phyloP scores from a whole-genome alignment of 2,797 vertebrate species.

The Scomberomorus guttatus region DNA sequence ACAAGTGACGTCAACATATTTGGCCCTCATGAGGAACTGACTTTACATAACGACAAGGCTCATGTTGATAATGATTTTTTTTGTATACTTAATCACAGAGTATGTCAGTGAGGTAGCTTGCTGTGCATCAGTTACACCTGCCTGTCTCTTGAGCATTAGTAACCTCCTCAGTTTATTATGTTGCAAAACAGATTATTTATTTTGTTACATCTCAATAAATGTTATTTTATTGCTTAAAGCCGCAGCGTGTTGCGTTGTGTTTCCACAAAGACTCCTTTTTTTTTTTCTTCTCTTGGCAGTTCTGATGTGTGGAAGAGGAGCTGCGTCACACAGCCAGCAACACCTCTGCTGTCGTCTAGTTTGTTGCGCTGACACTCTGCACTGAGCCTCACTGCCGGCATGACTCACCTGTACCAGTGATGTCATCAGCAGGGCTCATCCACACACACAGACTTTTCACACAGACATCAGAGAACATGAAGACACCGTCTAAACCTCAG shows the following conservation, averaged over 20 bases:
- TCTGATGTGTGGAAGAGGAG: slow-evolving; percentile 50
- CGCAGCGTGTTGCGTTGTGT: slow-evolving; percentile 25
- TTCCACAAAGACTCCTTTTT: slow-evolving; percentile 21
- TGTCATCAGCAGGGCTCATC: slow-evolving; percentile 58
- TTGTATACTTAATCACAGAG: slow-evolving; percentile 48
- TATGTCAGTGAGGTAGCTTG: slow-evolving; percentile 61
- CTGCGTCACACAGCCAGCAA: slow-evolving; percentile 67
- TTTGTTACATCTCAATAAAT: slow-evolving; percentile 98
- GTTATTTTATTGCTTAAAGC: slow-evolving; percentile 87
- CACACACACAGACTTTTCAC: slow-evolving; percentile 32
- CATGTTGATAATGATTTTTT: slow-evolving; percentile 40
- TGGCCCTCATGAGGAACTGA: slow-evolving; percentile 8
- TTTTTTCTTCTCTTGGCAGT: slow-evolving; percentile 38
- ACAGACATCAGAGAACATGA: slow-evolving; percentile 24
- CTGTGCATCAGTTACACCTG: slow-evolving; percentile 68
- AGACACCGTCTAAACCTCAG: neutral
- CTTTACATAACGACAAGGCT: slow-evolving; percentile 20
- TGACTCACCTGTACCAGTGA: slow-evolving; percentile 79
- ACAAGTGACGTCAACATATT: neutral
- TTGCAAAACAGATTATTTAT: slow-evolving; percentile 97
- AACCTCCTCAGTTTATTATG: slow-evolving; percentile 87
- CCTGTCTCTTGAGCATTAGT: slow-evolving; percentile 81
- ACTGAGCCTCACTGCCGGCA: slow-evolving; percentile 46
- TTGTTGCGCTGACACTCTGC: slow-evolving; percentile 59
- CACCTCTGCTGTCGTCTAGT: slow-evolving; percentile 71